Evolutionary conservation across 2,888 invertebrate species (phyloP).

Genomic region (Catocala nupta): DNA sequence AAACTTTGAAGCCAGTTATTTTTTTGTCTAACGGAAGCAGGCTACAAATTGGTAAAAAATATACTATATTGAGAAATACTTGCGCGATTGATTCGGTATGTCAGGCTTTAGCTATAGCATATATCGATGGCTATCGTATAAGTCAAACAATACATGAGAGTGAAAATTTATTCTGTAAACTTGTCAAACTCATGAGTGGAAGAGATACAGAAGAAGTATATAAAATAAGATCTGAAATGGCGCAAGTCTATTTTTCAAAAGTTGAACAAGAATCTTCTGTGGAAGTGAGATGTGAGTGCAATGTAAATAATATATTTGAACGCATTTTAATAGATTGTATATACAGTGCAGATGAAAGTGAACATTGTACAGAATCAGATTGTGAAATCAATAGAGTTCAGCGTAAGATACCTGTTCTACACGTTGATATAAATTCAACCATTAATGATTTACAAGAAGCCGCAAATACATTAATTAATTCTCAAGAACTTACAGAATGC

Average conservation of each 20-base stretch:
- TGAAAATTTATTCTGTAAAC: slow-evolving; percentile 19
- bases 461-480: slow-evolving; percentile 16
- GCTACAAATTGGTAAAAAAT: slow-evolving; percentile 23
- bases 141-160: slow-evolving; percentile 27
- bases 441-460: slow-evolving; percentile 24
- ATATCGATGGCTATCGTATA: slow-evolving; percentile 26
- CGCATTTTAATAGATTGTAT: slow-evolving; percentile 34
- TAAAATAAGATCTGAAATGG: slow-evolving; percentile 28
- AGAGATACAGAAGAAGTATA: slow-evolving; percentile 25
- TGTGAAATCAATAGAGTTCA: slow-evolving; percentile 21
- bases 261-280: slow-evolving; percentile 21
- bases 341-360: slow-evolving; percentile 30
- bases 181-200: slow-evolving; percentile 13
- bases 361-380: slow-evolving; percentile 27
- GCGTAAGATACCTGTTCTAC: slow-evolving; percentile 24
- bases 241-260: slow-evolving; percentile 28
- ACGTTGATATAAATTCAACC: slow-evolving; percentile 17
- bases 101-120: slow-evolving; percentile 29
- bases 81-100: slow-evolving; percentile 24
- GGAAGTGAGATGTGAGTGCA: slow-evolving; percentile 27
- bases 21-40: slow-evolving; percentile 30
- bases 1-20: slow-evolving; percentile 11
- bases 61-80: slow-evolving; percentile 14
- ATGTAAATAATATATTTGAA: slow-evolving; percentile 35
- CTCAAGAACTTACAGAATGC: slow-evolving; percentile 25